These are phyloP conservation scores for Gymnoscelis rufifasciata DNA, from an alignment of 2,888 invertebrate genomes.

Conservation along the genomic window DNA sequence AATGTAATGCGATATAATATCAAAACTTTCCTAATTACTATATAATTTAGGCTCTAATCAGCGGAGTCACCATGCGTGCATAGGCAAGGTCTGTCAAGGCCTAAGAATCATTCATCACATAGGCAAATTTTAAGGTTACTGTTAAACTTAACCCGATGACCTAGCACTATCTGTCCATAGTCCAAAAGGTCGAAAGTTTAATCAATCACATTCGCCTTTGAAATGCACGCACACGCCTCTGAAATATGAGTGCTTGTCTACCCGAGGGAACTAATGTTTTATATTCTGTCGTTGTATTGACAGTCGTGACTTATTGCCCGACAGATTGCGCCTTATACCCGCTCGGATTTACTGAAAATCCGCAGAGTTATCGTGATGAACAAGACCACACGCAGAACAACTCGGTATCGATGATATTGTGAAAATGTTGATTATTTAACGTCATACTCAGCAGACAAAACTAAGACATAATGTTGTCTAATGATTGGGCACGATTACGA, in stretches of 20 bases:
- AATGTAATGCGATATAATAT: too few relatives aligned
- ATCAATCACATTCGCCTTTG: constrained; percentile 59
- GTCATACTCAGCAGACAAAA: too few relatives aligned
- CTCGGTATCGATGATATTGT: too few relatives aligned
- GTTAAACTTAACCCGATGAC: constrained; percentile 20
- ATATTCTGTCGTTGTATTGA: constrained; percentile 67
- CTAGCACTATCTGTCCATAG: constrained; percentile 24
- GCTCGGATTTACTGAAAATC: constrained; percentile 25
- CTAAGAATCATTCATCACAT: neutral
- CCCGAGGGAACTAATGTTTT: constrained; percentile 59
- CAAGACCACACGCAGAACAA: neutral
- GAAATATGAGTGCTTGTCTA: constrained; percentile 57
- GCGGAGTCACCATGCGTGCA: too few relatives aligned
- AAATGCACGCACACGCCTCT: constrained; percentile 60
- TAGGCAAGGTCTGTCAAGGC: too few relatives aligned
- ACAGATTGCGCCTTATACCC: constrained; percentile 44
- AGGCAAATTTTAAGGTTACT: neutral
- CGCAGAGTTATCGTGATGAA: constrained; percentile 23
- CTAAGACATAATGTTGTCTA: too few relatives aligned
- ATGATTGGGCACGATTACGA: too few relatives aligned
- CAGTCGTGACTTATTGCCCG: constrained; percentile 63
- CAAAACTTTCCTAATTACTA: too few relatives aligned
- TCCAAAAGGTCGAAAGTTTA: constrained; percentile 52
- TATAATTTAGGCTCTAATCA: too few relatives aligned
- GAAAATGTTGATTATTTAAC: too few relatives aligned